Conservation (phyloP, 2,113 vertebrate species). For the Dermatemys mawii region DNA sequence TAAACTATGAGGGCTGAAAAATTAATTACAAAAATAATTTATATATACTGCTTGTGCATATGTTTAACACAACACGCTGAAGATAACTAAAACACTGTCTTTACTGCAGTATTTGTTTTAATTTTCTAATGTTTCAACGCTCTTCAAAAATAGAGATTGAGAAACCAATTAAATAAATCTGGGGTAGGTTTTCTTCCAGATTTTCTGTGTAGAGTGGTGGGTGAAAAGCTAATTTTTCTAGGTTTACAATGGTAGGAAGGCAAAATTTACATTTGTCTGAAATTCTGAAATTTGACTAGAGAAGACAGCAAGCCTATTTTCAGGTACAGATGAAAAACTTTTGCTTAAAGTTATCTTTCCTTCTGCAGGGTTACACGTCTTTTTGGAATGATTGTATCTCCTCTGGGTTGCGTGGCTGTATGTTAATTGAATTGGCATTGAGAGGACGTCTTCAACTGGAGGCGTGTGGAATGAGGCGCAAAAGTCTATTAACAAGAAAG, state of each 20-base stretch:
- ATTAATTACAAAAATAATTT: neutral
- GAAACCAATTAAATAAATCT: neutral
- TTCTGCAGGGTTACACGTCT: slow-evolving; percentile 92
- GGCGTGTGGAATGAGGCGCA: slow-evolving; percentile 93
- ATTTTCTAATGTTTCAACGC: neutral
- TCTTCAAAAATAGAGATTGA: neutral
- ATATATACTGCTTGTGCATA: neutral
- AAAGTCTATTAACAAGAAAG: slow-evolving; percentile 93
- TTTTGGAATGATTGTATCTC: slow-evolving; percentile 99
- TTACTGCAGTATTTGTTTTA: fast-evolving
- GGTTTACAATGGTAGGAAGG: neutral
- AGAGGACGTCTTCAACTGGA: slow-evolving; percentile 92
- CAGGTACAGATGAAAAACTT: neutral
- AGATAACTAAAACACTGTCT: neutral
- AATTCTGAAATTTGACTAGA: neutral
- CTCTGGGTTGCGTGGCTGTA: slow-evolving; percentile 93
- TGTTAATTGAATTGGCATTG: slow-evolving; percentile 94
- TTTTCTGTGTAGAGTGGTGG: neutral
- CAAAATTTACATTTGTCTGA: neutral
- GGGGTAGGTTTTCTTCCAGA: neutral
- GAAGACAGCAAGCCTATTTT: neutral
- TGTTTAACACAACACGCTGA: neutral
- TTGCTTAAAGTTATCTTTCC: slow-evolving; percentile 6
- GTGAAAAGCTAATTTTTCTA: neutral
- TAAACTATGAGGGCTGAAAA: neutral